phyloP scores from a whole-genome alignment of 2,113 vertebrate genomes.

The Xiphophorus maculatus region DNA sequence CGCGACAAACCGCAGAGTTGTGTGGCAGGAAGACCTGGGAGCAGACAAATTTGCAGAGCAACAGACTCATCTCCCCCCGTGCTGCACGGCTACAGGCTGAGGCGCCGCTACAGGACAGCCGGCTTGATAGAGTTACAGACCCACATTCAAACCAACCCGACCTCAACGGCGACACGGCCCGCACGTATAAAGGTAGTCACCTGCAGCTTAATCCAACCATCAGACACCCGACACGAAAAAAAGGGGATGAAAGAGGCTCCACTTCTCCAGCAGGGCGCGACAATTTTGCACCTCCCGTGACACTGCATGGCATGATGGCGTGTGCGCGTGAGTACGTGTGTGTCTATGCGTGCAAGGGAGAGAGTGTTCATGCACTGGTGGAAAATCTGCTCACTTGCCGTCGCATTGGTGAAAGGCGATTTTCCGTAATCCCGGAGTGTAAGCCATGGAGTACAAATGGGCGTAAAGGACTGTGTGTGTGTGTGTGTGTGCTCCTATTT shows the following conservation, averaged over 20 bases:
- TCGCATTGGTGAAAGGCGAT: conserved; percentile 75
- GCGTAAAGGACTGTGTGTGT: conserved; percentile 62
- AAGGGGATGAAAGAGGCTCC: conserved; percentile 46
- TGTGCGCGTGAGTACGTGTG: conserved; percentile 45
- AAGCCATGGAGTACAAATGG: conserved; percentile 77
- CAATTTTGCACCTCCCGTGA: conserved; percentile 51
- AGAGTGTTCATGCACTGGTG: conserved; percentile 47
- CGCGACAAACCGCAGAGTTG: conserved; percentile 45
- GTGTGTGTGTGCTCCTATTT: conserved; percentile 21
- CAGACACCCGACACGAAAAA: conserved; percentile 41
- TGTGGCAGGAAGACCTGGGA: conserved; percentile 26
- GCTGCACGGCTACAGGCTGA: conserved; percentile 20
- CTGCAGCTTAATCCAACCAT: conserved; percentile 49
- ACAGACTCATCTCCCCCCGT: conserved; percentile 38
- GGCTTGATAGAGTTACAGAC: not conserved
- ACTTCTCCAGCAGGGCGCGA: conserved; percentile 48
- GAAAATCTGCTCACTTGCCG: conserved; percentile 64
- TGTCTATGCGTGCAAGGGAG: conserved; percentile 27
- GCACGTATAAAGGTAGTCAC: conserved; percentile 31
- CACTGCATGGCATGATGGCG: conserved; percentile 38
- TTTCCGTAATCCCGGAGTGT: conserved; percentile 79
- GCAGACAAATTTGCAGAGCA: conserved; percentile 28
- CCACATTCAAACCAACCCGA: conserved; percentile 4
- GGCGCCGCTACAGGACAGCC: not conserved
- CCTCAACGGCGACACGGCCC: conserved; percentile 14